Evolutionary conservation across 2,797 vertebrate species (phyloP).

Genomic region (Dromococcyx pavoninus): DNA sequence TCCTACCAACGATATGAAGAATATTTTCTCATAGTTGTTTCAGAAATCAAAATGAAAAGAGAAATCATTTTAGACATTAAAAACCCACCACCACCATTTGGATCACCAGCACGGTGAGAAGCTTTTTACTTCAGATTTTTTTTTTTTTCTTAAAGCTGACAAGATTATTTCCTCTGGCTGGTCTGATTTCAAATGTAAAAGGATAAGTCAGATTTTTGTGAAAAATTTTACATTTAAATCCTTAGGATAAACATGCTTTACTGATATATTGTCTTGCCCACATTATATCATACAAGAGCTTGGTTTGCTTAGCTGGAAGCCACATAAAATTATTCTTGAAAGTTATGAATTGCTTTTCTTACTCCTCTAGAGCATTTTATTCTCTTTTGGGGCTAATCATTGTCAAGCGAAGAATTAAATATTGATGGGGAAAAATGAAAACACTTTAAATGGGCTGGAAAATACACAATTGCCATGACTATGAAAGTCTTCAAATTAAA

Average conservation of each 20-base stretch:
- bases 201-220: not conserved
- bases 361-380: slow-evolving; percentile 14
- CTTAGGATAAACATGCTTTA: not conserved
- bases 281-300: not conserved
- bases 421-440: slow-evolving; percentile 22
- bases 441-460: slow-evolving; percentile 9
- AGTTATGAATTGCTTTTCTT: not conserved
- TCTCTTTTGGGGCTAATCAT: not conserved
- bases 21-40: not conserved
- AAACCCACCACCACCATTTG: not conserved
- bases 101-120: not conserved
- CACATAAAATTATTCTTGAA: not conserved
- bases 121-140: slow-evolving; percentile 12
- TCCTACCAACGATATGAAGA: not conserved
- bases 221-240: not conserved
- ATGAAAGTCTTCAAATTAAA: not conserved
- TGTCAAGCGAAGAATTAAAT: slow-evolving; percentile 31
- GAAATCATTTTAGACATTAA: not conserved
- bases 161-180: slow-evolving; percentile 24
- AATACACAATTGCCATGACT: not conserved
- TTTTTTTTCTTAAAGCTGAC: not conserved
- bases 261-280: not conserved
- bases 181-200: not conserved
- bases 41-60: not conserved
- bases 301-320: slow-evolving; percentile 15